phyloP scores from a whole-genome alignment of 2,113 vertebrate genomes.

The Macroglossus sobrinus region DNA sequence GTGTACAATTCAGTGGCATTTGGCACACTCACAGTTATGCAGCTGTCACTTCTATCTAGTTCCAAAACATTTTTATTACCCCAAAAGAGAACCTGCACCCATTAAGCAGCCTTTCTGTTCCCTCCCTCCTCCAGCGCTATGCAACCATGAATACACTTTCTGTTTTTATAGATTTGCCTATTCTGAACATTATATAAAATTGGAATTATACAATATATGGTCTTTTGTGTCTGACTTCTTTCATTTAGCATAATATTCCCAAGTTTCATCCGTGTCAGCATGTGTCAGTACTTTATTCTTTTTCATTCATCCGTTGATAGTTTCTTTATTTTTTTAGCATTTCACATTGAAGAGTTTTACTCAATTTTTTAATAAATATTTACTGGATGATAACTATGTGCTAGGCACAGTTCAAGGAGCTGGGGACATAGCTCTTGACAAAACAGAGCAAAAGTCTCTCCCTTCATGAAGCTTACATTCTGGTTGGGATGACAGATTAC shows the following conservation, averaged over 20 bases:
- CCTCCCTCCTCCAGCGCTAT: neutral
- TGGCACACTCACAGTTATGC: neutral
- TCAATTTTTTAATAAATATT: slow-evolving; percentile 16
- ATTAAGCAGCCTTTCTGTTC: neutral
- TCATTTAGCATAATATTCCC: neutral
- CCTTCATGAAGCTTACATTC: neutral
- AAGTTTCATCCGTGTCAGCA: neutral
- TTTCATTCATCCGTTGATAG: neutral
- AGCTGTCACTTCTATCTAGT: neutral
- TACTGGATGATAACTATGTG: neutral
- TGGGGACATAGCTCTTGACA: neutral
- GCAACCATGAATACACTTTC: neutral
- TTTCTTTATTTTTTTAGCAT: neutral
- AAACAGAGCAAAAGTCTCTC: neutral
- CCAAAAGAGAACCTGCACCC: neutral
- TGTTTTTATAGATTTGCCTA: neutral
- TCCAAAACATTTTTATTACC: neutral
- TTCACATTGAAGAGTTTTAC: neutral
- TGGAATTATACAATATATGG: neutral
- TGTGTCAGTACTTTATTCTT: neutral
- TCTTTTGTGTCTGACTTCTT: neutral
- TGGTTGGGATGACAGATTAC: neutral
- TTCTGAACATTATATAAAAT: neutral
- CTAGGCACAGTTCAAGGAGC: neutral
- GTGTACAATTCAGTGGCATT: neutral